Evolutionary conservation across 2,113 vertebrate species (phyloP).

Genomic region (Mesembrinibis cayennensis): DNA sequence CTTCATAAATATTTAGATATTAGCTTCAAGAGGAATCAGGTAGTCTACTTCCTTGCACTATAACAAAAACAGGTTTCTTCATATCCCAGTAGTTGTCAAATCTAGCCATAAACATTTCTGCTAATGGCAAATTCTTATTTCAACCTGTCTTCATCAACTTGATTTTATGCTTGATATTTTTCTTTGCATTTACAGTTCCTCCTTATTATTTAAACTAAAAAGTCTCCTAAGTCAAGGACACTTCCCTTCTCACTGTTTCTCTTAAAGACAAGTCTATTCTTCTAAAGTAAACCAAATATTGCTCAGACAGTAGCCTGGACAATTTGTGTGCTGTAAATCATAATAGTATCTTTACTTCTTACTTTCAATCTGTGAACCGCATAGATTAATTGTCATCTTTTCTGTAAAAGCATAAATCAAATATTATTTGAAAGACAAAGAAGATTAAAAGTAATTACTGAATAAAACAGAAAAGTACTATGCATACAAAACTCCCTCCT

Average conservation of each 20-base stretch:
- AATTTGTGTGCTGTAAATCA: not conserved
- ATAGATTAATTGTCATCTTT: not conserved
- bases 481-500: not conserved
- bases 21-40: not conserved
- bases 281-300: not conserved
- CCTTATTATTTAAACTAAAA: not conserved
- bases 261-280: not conserved
- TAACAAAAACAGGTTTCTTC: not conserved
- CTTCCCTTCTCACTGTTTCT: not conserved
- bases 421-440: not conserved
- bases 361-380: not conserved
- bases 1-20: conserved; percentile 43
- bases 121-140: not conserved
- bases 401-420: not conserved
- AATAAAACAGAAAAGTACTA: not conserved
- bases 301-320: not conserved
- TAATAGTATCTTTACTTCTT: not conserved
- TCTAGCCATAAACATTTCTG: not conserved
- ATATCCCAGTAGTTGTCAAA: not conserved
- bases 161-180: not conserved
- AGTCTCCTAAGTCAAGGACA: not conserved
- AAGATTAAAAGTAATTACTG: not conserved
- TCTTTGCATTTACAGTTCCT: not conserved
- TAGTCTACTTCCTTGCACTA: not conserved
- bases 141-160: not conserved